phyloP scores from a whole-genome alignment of 1,140 invertebrate genomes.

The Listronotus oregonensis region DNA sequence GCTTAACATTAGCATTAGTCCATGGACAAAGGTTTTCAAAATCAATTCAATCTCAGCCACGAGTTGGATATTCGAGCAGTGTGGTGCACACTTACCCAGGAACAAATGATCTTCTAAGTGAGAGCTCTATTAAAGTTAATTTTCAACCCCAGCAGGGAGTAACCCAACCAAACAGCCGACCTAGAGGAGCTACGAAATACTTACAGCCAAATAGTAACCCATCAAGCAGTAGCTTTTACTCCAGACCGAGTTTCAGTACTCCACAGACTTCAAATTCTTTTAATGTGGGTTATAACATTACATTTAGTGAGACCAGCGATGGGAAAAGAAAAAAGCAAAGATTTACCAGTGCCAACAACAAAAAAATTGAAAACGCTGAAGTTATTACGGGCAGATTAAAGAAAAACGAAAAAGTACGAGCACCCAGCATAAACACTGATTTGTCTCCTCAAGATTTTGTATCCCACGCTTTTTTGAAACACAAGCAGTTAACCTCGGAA shows the following conservation, averaged over 20 bases:
- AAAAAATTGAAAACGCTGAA: constrained; percentile 33
- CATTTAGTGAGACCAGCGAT: constrained; percentile 4
- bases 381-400: constrained; percentile 30
- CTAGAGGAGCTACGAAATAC: neutral
- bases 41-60: constrained; percentile 6
- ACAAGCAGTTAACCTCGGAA: neutral
- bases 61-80: constrained; percentile 17
- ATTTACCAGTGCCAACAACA: neutral
- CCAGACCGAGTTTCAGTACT: neutral
- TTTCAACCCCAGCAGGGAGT: neutral
- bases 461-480: constrained; percentile 1
- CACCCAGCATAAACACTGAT: constrained; percentile 4
- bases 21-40: constrained; percentile 15
- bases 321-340: neutral
- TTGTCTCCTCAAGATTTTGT: constrained; percentile 8
- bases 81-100: constrained; percentile 4
- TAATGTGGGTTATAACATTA: constrained; percentile 27
- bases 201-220: neutral
- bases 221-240: neutral
- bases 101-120: neutral
- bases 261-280: constrained; percentile 10
- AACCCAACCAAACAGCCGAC: neutral
- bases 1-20: constrained; percentile 7
- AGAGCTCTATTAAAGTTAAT: constrained; percentile 24
- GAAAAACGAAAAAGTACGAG: constrained; percentile 29